Base-by-base conservation (phyloP, 2,797 vertebrate species). In the Pogonophryne albipinna region DNA sequence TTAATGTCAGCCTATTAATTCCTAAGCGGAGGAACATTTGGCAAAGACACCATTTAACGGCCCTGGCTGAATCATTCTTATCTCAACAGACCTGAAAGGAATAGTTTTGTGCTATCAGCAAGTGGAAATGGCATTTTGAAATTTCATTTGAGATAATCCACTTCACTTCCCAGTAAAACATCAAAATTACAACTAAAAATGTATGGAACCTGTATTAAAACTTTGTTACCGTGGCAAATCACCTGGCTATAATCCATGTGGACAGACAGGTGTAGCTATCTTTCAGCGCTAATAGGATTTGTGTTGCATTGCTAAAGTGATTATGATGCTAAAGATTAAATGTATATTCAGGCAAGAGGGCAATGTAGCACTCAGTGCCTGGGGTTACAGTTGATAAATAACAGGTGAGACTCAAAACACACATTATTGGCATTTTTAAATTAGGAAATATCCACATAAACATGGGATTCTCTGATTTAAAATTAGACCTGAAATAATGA, bases 1-100 rank as follows among this genome's bases (percentile, higher is more conserved):
- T 98, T 98, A 97, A 97, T 98, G 96, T 97, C 96, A 97, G 92
- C 94, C 95, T 95, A 97, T 97, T 98, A 97, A 98, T 96, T 97
- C 95, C 95, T 90, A 90, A 95, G 95, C 96, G 84, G 89, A 91
- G 94, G 93, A 95, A 94, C 95, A 93, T 95, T 95, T 95, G 95
- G 94, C 94, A 95, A 96, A 96, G 94, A 94, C 95, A 95, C 94
- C 92, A 92, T 97, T 97, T 97, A 96, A 96, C 96, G 88, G 94
- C 86, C 92, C 93, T 92, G 92, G 93, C 95, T 95, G 96, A 96
- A 95, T 96, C 96, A 76, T 95, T 94, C 96, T 98, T 97, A 97
- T 97, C 96, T 47, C 94, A 78, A 66, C 87, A 90, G 93, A 96
- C 96, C 96, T 97, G 96, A 98, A 98, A 97, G 96, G 95, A 97